Evolutionary conservation across 2,888 invertebrate genomes (phyloP), one percentile per base, ranked within the genome.

Genomic region (Iselma pallidipennis): DNA sequence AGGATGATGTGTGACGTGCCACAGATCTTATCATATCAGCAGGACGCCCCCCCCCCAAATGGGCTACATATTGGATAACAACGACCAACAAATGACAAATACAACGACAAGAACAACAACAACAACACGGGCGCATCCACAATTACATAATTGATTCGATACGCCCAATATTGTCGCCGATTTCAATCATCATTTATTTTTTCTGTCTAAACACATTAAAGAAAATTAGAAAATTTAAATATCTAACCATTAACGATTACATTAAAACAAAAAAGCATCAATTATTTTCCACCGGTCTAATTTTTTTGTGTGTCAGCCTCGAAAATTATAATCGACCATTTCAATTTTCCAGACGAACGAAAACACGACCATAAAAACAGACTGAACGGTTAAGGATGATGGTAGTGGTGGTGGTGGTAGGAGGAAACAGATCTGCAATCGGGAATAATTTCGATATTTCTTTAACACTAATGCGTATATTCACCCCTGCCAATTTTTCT

Each of bases 361-460:
- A 72, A 68, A 70, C 71, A 68, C 52, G 67, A 55, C 70, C 69
- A 74, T 75, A 75, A 75, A 76, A 73, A 73, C 60, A 53, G n/a
- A n/a, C n/a, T n/a, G n/a, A n/a, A n/a, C n/a, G n/a, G n/a, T n/a
- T n/a, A n/a, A n/a, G n/a, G n/a, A n/a, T n/a, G n/a, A n/a, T n/a
- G n/a, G n/a, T n/a, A n/a, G n/a, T n/a, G n/a, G n/a, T n/a, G n/a
- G n/a, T n/a, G n/a, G n/a, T n/a, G n/a, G n/a, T n/a, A n/a, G n/a
- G n/a, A n/a, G n/a, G n/a, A n/a, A n/a, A n/a, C n/a, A 37, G 37
- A 37, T 37, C 19, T 37, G 37, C 71, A 73, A 73, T 73, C 73
- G 70, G 71, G 69, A 37, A 72, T 74, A 76, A 77, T 77, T 77
- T 75, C 74, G 74, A 76, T 77, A 76, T 77, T 76, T 73, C 68